phyloP scores from a whole-genome alignment of 1,140 invertebrate species.

The Papilio glaucus region DNA sequence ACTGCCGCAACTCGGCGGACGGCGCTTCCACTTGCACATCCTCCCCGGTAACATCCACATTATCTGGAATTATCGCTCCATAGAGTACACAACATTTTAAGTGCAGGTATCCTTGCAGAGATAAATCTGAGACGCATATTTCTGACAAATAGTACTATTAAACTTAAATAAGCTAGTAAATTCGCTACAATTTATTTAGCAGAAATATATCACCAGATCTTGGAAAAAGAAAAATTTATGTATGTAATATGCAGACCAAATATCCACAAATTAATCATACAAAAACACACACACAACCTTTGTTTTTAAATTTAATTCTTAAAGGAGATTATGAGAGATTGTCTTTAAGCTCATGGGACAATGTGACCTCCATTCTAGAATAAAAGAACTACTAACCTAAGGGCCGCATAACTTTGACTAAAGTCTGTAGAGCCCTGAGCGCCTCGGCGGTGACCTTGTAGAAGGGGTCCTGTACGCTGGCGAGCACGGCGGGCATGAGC shows the following conservation, averaged over 20 bases:
- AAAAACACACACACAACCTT: not conserved
- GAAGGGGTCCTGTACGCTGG: constrained; percentile 96
- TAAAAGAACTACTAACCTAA: constrained; percentile 85
- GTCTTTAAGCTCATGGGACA: not conserved
- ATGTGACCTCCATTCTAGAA: not conserved
- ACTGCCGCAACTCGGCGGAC: constrained; percentile 89
- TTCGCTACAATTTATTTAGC: too few species aligned
- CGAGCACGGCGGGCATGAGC: constrained; percentile 94
- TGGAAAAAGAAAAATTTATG: too few species aligned
- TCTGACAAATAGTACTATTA: too few species aligned
- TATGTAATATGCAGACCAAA: too few species aligned
- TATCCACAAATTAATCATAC: not conserved
- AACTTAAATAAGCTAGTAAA: too few species aligned
- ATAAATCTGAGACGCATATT: too few species aligned
- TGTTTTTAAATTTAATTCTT: too few species aligned
- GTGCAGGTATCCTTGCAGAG: too few species aligned
- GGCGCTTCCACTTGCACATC: constrained; percentile 66
- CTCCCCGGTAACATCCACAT: constrained; percentile 47
- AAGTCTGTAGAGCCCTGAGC: constrained; percentile 94
- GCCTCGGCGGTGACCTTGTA: constrained; percentile 99
- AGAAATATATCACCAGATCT: too few species aligned
- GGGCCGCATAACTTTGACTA: constrained; percentile 97
- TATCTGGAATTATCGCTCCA: constrained; percentile 42
- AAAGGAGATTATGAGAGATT: too few species aligned
- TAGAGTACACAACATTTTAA: not conserved